Conservation (phyloP, 2,888 invertebrate genomes). For the Malthinus seriepunctatus region DNA sequence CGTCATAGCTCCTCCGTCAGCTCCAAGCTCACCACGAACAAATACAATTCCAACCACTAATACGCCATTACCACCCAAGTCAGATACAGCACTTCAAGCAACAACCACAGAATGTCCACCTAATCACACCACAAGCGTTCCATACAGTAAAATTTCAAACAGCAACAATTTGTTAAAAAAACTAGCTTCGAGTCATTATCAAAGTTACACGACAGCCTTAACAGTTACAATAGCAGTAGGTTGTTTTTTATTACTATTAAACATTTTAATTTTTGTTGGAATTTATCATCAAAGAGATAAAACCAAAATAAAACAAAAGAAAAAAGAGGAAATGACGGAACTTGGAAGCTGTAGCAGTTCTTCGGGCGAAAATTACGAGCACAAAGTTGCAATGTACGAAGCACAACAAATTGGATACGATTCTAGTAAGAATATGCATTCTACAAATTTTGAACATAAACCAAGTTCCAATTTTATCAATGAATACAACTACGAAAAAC, state of each 20-base stretch:
- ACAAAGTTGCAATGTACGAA: conserved; percentile 50
- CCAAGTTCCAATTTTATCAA: conserved; percentile 61
- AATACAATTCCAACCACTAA: conserved; percentile 46
- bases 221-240: conserved; percentile 88
- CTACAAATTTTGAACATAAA: conserved; percentile 62
- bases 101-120: conserved; percentile 77
- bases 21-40: conserved; percentile 52
- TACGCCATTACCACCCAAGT: conserved; percentile 58
- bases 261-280: conserved; percentile 85
- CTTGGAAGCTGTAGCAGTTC: conserved; percentile 71
- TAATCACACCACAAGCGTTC: conserved; percentile 58
- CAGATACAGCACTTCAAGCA: conserved; percentile 56
- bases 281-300: conserved; percentile 83
- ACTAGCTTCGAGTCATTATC: conserved; percentile 81
- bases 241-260: conserved; percentile 78
- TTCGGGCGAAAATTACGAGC: conserved; percentile 62
- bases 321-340: conserved; percentile 75
- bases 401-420: conserved; percentile 34
- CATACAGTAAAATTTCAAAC: conserved; percentile 55
- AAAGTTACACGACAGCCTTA: conserved; percentile 86
- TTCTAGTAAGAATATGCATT: conserved; percentile 53
- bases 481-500: conserved; percentile 68
- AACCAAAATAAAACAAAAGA: conserved; percentile 62
- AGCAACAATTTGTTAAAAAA: conserved; percentile 74
- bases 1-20: conserved; percentile 57